Percentiles rank a stretch among this genome's conserved stretches.
Conservation (phyloP, 2,113 vertebrate genomes). For the Cathartes aura region DNA sequence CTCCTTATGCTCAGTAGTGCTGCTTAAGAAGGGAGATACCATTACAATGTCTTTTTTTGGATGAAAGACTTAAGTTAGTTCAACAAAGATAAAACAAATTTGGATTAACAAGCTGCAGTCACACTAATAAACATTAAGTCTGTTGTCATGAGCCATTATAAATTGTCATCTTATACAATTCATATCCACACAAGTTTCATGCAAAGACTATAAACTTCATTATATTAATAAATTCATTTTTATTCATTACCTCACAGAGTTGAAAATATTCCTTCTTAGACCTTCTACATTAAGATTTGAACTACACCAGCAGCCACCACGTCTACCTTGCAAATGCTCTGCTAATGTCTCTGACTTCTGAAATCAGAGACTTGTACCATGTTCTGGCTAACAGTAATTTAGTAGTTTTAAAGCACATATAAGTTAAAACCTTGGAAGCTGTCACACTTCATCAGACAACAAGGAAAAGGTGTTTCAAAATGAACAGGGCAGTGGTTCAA, state of each 20-base stretch:
- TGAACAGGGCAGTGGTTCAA: background rate
- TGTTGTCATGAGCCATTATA: background rate
- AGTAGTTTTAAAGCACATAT: background rate
- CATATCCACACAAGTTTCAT: background rate
- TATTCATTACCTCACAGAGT: background rate
- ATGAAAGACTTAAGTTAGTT: background rate
- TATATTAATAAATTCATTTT: background rate
- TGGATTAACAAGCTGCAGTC: background rate
- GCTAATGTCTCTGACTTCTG: background rate
- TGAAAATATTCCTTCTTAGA: background rate
- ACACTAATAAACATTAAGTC: background rate
- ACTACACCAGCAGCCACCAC: background rate
- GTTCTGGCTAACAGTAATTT: background rate
- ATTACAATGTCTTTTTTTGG: background rate
- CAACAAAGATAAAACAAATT: background rate
- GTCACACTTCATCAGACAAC: background rate
- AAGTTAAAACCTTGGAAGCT: background rate
- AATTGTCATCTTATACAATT: background rate
- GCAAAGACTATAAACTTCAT: background rate
- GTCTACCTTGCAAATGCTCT: background rate
- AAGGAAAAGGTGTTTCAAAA: background rate
- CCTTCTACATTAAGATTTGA: background rate
- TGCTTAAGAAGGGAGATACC: background rate
- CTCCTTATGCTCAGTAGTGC: background rate
- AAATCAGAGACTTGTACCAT: background rate